Percentiles rank a stretch among this genome's conserved stretches.
Evolutionary conservation across 2,797 vertebrate genomes (phyloP).

Genomic region (Thamnophis elegans): DNA sequence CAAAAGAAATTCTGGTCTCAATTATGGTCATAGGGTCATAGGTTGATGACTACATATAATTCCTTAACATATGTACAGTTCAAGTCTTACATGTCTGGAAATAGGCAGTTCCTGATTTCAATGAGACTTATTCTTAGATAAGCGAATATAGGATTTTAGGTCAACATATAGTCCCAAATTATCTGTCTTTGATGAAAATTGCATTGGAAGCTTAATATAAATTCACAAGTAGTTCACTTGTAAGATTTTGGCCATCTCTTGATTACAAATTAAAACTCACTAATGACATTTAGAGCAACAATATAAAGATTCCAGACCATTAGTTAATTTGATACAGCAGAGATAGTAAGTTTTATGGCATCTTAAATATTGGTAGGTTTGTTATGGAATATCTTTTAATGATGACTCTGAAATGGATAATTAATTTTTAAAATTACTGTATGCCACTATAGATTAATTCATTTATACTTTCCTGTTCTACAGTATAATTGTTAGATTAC

Average conservation of each 20-base stretch:
- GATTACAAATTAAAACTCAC: not conserved
- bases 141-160: not conserved
- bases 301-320: not conserved
- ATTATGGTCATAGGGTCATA: no score
- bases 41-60: not conserved
- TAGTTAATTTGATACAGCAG: not conserved
- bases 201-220: not conserved
- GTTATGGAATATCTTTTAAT: not conserved
- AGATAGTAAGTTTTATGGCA: not conserved
- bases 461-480: not conserved
- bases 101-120: not conserved
- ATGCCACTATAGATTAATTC: not conserved
- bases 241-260: not conserved
- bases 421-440: not conserved
- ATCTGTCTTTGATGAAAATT: not conserved
- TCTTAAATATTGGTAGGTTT: not conserved
- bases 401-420: not conserved
- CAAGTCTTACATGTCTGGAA: not conserved
- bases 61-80: not conserved
- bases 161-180: not conserved
- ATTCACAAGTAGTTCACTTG: not conserved
- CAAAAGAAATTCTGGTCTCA: no score
- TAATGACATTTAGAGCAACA: not conserved
- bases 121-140: not conserved
- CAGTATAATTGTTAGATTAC: not conserved